Evolutionary conservation across 2,888 invertebrate genomes (phyloP).

Genomic region (Leucophora obtusa): DNA sequence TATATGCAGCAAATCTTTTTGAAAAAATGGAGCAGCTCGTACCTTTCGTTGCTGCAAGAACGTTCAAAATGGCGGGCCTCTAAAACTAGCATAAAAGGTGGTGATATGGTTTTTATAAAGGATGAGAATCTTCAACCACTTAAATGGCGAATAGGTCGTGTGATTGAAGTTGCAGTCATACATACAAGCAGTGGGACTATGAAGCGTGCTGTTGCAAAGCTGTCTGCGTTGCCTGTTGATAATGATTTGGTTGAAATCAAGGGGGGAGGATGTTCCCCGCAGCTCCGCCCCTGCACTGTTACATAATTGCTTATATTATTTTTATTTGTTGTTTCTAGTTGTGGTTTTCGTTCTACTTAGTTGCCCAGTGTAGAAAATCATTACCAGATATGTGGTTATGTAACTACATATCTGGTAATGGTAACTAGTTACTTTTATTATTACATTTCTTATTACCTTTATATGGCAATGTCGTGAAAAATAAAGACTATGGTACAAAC

Average conservation of each 20-base stretch:
- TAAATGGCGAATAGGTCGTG: constrained; percentile 7
- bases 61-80: not conserved
- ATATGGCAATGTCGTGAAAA: too few relatives aligned
- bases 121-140: constrained; percentile 7
- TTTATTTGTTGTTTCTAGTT: too few relatives aligned
- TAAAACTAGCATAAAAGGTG: not conserved
- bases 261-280: constrained; percentile 52
- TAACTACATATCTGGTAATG: too few relatives aligned
- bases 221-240: constrained; percentile 45
- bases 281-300: constrained; percentile 12
- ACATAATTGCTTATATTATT: too few relatives aligned
- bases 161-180: not conserved
- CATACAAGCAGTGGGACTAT: too few relatives aligned
- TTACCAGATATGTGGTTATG: too few relatives aligned
- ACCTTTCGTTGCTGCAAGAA: not conserved
- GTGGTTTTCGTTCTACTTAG: too few relatives aligned
- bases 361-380: too few relatives aligned
- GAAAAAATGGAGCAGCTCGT: not conserved
- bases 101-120: not conserved
- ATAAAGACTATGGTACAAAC: too few relatives aligned
- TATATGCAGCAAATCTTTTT: constrained; percentile 6
- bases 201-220: constrained; percentile 49
- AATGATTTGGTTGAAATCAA: constrained; percentile 48
- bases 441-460: too few relatives aligned
- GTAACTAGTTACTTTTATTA: too few relatives aligned